Evolutionary conservation across 2,113 vertebrate species (phyloP), one percentile per base, ranked within the genome.

Genomic region (Sinocyclocheilus grahami): DNA sequence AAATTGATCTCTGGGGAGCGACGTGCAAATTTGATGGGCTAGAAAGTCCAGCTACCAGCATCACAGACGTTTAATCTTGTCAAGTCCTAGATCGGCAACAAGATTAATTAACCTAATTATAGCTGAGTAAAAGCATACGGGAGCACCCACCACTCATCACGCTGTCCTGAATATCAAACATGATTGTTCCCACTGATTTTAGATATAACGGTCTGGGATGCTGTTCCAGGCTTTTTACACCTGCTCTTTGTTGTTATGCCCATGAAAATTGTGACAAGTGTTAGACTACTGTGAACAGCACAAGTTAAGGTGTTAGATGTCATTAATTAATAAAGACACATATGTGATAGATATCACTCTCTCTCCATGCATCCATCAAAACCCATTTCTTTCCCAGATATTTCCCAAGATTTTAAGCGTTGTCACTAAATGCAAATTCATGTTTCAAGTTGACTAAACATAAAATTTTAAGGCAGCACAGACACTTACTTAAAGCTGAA

Each of bases 81-180:
- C 92, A 90, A 87, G 76, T 88, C 91, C 89, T 83, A 84, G 85
- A 92, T 92, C 87, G 91, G 90, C 90, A 88, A 87, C 39, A 30
- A 91, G 90, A 94, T 93, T 91, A 93, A 95, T 95, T 92, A 92
- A 93, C 88, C 90, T 90, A 93, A 94, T 95, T 93, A 91, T 86
- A 90, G 58, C 87, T 78, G 85, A 87, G 89, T 55, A 91, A 90
- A 91, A 86, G 82, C 77, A 89, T 86, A 89, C 69, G 89, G 92
- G 90, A 90, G 71, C 82, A 75, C 90, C 62, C 80, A 69, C 60
- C 20, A 42, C 69, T 86, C 58, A 3, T 89, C 80, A 74, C 88
- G 88, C 86, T 81, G 87, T 89, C 86, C 87, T 91, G 88, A 72
- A 89, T 89, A 90, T 90, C 90, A 92, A 90, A 85, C 85, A 85